These are phyloP conservation scores for Strigamia crassipes DNA, from an alignment of 2,888 invertebrate species.

Conservation along the genomic window DNA sequence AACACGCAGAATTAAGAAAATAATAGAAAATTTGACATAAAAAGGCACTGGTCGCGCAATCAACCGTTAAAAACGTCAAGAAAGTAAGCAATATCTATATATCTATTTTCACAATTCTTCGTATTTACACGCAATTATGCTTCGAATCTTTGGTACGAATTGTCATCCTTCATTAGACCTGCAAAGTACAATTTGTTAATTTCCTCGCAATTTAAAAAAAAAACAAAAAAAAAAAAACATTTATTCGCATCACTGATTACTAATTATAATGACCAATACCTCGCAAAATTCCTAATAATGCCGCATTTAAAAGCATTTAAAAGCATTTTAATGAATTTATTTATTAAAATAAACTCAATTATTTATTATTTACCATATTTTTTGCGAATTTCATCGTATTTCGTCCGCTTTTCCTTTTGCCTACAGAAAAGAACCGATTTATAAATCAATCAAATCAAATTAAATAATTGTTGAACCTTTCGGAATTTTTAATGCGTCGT, in stretches of 20 bases:
- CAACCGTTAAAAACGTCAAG: background rate
- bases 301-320: background rate
- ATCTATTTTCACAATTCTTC: background rate
- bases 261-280: too few relatives aligned
- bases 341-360: background rate
- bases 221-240: too few relatives aligned
- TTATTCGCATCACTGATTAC: too few relatives aligned
- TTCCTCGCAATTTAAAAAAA: too few relatives aligned
- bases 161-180: constrained; percentile 5
- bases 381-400: constrained; percentile 27
- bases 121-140: background rate
- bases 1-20: background rate
- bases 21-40: background rate
- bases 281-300: background rate
- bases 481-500: constrained; percentile 47
- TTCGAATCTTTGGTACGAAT: constrained; percentile 8
- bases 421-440: background rate
- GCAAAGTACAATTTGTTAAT: background rate
- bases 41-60: background rate
- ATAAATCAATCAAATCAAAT: too few relatives aligned
- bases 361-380: background rate
- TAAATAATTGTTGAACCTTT: constrained; percentile 36
- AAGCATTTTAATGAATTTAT: background rate
- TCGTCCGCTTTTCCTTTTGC: background rate
- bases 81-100: background rate